A percentile compares a stretch with the other conserved stretches of the same genome.
phyloP scores from a whole-genome alignment of 2,797 vertebrate species.

The Rhyacichthys aspro region DNA sequence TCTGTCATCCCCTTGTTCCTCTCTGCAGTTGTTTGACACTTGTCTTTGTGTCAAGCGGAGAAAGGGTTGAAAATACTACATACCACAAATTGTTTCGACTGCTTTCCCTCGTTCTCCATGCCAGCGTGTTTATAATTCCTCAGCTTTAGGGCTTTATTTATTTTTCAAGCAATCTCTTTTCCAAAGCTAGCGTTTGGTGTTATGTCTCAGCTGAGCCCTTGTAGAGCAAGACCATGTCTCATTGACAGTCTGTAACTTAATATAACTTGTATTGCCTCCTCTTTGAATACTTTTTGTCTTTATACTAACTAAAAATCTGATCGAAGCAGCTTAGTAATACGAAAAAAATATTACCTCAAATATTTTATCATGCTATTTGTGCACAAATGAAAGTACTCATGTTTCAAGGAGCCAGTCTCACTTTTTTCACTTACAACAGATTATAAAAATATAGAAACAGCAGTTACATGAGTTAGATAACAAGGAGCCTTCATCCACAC shows the following conservation, averaged over 20 bases:
- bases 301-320: too few relatives aligned
- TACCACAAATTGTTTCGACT: constrained; percentile 72
- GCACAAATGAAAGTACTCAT: too few relatives aligned
- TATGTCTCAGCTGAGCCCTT: constrained; percentile 67
- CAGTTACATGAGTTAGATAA: too few relatives aligned
- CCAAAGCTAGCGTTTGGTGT: constrained; percentile 63
- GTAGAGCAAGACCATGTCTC: constrained; percentile 50
- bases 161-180: constrained; percentile 73
- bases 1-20: constrained; percentile 64
- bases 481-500: too few relatives aligned
- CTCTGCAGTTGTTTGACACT: constrained; percentile 85
- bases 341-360: too few relatives aligned
- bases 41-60: constrained; percentile 86
- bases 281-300: neutral
- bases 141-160: constrained; percentile 70
- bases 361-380: too few relatives aligned
- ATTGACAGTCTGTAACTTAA: constrained; percentile 59
- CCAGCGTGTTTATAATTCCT: constrained; percentile 78
- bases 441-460: too few relatives aligned
- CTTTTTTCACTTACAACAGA: too few relatives aligned
- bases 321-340: too few relatives aligned
- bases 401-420: too few relatives aligned
- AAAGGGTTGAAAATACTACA: constrained; percentile 79
- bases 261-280: constrained; percentile 41
- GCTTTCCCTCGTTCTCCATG: constrained; percentile 56